These are phyloP conservation scores for Theonella swinhoei DNA, from an alignment of 37 sponge, comb jelly and placozoan genomes.

Conservation along the genomic window DNA sequence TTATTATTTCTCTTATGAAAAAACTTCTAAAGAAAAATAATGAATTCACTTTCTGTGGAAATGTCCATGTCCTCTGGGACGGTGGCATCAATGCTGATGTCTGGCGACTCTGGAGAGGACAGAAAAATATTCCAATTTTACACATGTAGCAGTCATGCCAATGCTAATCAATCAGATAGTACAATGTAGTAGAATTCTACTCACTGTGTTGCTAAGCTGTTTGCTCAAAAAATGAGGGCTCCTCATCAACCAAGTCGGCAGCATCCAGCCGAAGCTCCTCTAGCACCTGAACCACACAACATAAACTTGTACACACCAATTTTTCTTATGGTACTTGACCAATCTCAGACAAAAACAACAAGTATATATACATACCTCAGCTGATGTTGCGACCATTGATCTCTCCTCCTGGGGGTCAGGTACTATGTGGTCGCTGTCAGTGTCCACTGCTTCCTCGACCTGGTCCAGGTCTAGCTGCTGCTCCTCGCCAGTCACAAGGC, in stretches of 20 bases:
- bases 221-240: background rate
- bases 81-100: background rate
- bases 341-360: background rate
- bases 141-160: background rate
- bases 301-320: constrained; percentile 9
- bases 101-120: background rate
- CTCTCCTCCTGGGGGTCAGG: constrained; percentile 48
- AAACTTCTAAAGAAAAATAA: background rate
- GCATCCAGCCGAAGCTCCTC: constrained; percentile 53
- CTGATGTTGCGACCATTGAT: constrained; percentile 48
- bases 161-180: background rate
- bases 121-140: background rate
- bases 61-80: constrained; percentile 21
- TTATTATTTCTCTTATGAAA: too few relatives aligned
- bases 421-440: constrained; percentile 7
- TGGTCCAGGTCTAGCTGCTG: constrained; percentile 12
- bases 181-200: background rate
- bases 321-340: background rate
- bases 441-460: constrained; percentile 14
- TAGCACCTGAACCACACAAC: constrained; percentile 40
- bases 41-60: background rate
- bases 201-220: background rate
- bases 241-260: constrained; percentile 35
- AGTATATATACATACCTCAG: constrained; percentile 19
- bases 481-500: constrained; percentile 46